Conservation (phyloP, 2,888 invertebrate species). For the Drosophila leonis region DNA sequence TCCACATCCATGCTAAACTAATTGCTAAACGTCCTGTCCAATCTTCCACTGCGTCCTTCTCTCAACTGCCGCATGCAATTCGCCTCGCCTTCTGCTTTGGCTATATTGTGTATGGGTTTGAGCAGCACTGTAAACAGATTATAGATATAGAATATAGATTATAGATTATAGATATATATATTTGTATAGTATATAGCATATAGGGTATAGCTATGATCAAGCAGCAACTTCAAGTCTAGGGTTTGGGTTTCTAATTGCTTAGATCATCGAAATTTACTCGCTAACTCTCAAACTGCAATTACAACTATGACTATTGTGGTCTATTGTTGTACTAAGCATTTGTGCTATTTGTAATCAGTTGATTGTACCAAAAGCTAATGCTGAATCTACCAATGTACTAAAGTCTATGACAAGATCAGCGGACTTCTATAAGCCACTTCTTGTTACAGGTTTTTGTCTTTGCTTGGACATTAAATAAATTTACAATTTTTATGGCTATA, state of each 20-base stretch:
- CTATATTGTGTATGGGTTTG: neutral
- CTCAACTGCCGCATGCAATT: constrained; percentile 43
- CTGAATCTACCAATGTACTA: neutral
- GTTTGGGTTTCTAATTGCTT: neutral
- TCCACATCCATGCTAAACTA: constrained; percentile 63
- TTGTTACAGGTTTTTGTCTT: neutral
- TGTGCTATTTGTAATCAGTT: neutral
- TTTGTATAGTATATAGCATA: neutral
- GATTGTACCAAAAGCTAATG: neutral
- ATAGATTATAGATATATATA: neutral
- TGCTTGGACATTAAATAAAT: no score
- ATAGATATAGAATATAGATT: neutral
- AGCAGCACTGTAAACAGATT: constrained; percentile 24
- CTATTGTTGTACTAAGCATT: neutral
- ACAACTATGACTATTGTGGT: no score
- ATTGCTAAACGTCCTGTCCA: constrained; percentile 34
- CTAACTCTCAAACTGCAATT: neutral
- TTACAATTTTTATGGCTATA: no score
- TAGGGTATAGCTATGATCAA: neutral
- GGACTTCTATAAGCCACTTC: neutral
- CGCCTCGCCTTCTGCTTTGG: neutral
- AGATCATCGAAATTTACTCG: no score
- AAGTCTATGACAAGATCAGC: neutral
- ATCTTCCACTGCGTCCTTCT: constrained; percentile 21
- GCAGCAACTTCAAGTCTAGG: neutral